phyloP scores from a whole-genome alignment of 1,140 invertebrate genomes.

The Gyrodactylus salaris region DNA sequence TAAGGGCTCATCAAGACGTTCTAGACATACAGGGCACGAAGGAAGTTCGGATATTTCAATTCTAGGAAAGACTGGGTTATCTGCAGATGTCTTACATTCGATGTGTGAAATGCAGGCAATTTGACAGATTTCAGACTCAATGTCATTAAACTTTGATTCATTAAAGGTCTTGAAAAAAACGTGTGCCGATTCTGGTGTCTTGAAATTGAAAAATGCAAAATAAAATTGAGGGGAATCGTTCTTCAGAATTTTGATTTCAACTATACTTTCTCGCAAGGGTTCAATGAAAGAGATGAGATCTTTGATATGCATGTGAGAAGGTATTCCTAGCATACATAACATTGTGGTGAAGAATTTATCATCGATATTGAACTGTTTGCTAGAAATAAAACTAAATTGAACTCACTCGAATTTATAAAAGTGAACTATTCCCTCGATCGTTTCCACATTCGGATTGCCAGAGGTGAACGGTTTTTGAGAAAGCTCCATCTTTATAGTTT shows the following conservation, averaged over 20 bases:
- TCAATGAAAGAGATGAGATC: not conserved
- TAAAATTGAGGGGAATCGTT: not conserved
- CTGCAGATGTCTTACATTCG: slow-evolving; percentile 30
- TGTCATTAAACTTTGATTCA: slow-evolving; percentile 52
- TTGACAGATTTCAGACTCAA: slow-evolving; percentile 60
- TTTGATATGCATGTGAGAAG: not conserved
- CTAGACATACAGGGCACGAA: slow-evolving; percentile 79
- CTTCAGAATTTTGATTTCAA: not conserved
- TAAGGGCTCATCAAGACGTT: slow-evolving; percentile 69
- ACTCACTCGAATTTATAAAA: not conserved
- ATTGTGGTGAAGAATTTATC: not conserved
- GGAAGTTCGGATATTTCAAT: slow-evolving; percentile 48
- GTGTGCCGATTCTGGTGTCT: not conserved
- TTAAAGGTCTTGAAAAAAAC: slow-evolving; percentile 61
- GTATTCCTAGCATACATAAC: not conserved
- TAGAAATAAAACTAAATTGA: not conserved
- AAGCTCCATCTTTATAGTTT: not conserved
- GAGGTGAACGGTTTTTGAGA: too few species aligned
- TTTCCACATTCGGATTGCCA: not conserved
- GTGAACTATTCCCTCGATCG: not conserved
- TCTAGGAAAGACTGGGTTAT: not conserved
- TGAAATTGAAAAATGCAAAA: not conserved
- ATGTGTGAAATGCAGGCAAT: slow-evolving; percentile 71
- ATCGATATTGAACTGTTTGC: not conserved
- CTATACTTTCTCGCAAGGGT: not conserved